Conservation (phyloP, 2,888 invertebrate species). For the Dynastes grantii region DNA sequence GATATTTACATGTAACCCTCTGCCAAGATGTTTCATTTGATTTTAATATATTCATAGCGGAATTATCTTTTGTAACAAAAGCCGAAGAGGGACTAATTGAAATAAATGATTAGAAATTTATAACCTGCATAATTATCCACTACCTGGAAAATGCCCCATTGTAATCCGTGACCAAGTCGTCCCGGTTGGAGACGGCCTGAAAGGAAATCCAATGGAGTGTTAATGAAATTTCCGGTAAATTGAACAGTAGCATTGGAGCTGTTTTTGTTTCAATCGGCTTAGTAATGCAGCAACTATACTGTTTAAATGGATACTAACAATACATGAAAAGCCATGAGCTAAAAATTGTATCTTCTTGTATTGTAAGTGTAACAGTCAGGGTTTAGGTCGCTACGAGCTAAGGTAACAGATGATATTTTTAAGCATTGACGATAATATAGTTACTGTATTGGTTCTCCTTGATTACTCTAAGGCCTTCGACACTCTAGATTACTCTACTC, state of each 20-base stretch:
- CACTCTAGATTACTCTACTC: too few species aligned
- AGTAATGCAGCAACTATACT: background rate
- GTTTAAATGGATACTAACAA: too few species aligned
- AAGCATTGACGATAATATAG: too few species aligned
- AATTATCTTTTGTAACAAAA: background rate
- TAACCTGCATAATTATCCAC: background rate
- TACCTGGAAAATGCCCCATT: conserved; percentile 7
- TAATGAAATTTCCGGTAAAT: conserved; percentile 34
- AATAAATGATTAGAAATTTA: background rate
- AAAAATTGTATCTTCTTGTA: too few species aligned
- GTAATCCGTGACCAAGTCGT: background rate
- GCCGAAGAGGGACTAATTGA: background rate
- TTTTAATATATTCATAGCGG: background rate
- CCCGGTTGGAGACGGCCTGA: background rate
- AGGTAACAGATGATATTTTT: too few species aligned
- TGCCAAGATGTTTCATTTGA: background rate
- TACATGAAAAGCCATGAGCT: too few species aligned
- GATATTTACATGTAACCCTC: conserved; percentile 15
- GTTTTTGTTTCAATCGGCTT: background rate
- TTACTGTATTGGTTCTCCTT: too few species aligned
- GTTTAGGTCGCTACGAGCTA: too few species aligned
- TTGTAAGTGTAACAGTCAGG: too few species aligned
- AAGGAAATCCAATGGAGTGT: conserved; percentile 24
- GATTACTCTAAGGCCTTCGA: too few species aligned
- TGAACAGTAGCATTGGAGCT: background rate